Evolutionary conservation across 2,113 vertebrate species (phyloP).

Genomic region (Lophotis ruficrista): DNA sequence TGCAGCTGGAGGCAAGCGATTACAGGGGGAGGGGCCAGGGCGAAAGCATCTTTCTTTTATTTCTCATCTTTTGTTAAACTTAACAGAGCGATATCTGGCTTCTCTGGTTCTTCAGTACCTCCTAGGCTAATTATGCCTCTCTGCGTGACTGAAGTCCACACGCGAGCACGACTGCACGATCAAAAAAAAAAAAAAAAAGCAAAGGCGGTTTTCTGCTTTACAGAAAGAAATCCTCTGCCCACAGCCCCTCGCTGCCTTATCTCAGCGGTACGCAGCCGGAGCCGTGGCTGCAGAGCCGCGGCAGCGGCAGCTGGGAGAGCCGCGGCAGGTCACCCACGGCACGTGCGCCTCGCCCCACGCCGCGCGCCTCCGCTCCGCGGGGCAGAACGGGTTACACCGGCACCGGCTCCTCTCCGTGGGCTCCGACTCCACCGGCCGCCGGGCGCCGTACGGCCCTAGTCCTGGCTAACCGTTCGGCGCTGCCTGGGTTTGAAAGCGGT

Average conservation of each 20-base stretch:
- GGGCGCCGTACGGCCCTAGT: background rate
- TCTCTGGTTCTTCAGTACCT: background rate
- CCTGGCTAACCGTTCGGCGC: background rate
- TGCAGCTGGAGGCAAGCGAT: constrained; percentile 38
- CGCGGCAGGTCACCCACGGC: background rate
- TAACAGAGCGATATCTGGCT: background rate
- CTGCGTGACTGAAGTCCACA: background rate
- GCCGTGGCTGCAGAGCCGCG: too few species aligned
- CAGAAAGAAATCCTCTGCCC: background rate
- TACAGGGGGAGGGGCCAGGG: background rate
- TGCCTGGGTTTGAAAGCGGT: accelerated
- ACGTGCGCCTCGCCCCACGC: background rate
- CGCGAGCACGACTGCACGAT: background rate
- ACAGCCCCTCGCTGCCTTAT: background rate
- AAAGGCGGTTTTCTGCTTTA: background rate
- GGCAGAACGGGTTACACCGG: background rate
- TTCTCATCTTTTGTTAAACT: constrained; percentile 32
- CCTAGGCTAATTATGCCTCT: background rate
- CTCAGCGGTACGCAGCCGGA: background rate
- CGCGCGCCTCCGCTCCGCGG: too few species aligned
- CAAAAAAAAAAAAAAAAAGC: background rate
- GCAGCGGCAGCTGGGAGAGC: too few species aligned
- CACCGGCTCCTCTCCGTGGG: too few species aligned
- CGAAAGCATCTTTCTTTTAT: constrained; percentile 10
- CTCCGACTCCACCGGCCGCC: background rate